Evolutionary conservation across 2,797 vertebrate species (phyloP).

Genomic region (Leucoraja ocellata): DNA sequence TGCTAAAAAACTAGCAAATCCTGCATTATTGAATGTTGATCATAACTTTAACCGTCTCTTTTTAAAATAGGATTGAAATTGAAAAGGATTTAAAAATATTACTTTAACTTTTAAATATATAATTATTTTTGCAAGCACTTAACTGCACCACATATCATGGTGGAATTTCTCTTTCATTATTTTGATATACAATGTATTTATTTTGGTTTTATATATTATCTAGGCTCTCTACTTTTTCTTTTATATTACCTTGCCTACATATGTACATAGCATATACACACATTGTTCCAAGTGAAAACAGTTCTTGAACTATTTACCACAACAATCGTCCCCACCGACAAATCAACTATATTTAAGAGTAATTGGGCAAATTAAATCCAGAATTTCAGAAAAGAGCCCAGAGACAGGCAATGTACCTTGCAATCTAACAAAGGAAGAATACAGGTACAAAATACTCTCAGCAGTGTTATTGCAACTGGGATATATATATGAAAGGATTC

Average conservation of each 20-base stretch:
- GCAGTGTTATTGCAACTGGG: not conserved
- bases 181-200: not conserved
- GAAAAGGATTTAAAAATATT: not conserved
- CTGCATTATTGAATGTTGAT: not conserved
- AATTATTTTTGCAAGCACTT: not conserved
- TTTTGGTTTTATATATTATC: not conserved
- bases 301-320: not conserved
- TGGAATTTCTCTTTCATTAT: not conserved
- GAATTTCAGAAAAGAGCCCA: not conserved
- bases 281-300: not conserved
- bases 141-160: not conserved
- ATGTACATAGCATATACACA: not conserved
- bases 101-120: not conserved
- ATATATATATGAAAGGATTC: not conserved
- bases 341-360: not conserved
- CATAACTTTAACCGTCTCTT: not conserved
- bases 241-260: not conserved
- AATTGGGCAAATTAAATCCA: not conserved
- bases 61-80: not conserved
- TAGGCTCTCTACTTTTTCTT: not conserved
- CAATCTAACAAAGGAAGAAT: not conserved
- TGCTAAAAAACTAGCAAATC: not conserved
- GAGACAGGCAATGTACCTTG: not conserved
- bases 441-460: not conserved
- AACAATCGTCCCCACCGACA: not conserved